Conservation (phyloP, 2,797 vertebrate species). For the Lagocephalus sceleratus region DNA sequence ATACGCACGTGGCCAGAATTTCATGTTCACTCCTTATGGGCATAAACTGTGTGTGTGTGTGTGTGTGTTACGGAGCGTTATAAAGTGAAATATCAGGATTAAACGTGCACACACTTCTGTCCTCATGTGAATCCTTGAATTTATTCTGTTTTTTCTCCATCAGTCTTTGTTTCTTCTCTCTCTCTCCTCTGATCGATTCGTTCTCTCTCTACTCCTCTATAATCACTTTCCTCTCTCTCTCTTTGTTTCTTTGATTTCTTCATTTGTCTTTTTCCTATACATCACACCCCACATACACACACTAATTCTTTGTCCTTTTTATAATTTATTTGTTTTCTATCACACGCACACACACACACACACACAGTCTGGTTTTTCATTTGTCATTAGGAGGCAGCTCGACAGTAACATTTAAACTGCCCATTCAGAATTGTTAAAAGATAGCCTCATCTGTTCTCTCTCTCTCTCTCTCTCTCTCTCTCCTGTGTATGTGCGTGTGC, state of each 20-base stretch:
- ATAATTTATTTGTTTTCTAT: constrained; percentile 37
- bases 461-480: background rate
- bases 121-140: background rate
- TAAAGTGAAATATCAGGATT: too few relatives aligned
- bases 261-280: constrained; percentile 45
- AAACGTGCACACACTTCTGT: background rate
- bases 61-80: too few relatives aligned
- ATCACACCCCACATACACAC: constrained; percentile 9
- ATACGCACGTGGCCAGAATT: too few relatives aligned
- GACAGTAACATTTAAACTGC: constrained; percentile 65
- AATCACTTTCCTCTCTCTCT: constrained; percentile 23
- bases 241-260: constrained; percentile 40
- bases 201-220: constrained; percentile 8
- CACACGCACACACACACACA: constrained; percentile 27
- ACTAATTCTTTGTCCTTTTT: constrained; percentile 27
- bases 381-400: constrained; percentile 61
- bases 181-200: constrained; percentile 5
- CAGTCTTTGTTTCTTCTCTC: constrained; percentile 1
- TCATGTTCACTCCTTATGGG: too few relatives aligned
- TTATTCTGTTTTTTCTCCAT: background rate
- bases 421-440: constrained; percentile 64
- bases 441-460: constrained; percentile 52
- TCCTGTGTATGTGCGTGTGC: background rate
- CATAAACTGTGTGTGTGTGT: too few relatives aligned
- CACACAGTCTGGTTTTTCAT: constrained; percentile 55